Conservation (phyloP, 92 coral and sea anemone species). For the Epizoanthus fatuus region DNA sequence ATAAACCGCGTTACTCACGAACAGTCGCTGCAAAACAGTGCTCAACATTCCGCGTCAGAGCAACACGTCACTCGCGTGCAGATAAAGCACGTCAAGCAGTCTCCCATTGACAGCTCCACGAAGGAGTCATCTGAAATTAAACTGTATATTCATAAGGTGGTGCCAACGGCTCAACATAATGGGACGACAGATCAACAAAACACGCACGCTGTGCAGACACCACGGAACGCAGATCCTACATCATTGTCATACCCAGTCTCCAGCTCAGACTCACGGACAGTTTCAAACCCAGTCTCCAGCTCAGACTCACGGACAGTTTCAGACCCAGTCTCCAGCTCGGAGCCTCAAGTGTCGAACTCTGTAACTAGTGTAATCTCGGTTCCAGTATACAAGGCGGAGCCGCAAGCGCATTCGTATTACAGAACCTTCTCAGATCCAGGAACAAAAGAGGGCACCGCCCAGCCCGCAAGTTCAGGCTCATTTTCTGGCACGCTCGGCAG, state of each 20-base stretch:
- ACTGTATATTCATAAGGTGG: slow-evolving; percentile 8
- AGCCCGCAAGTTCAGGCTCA: slow-evolving; percentile 24
- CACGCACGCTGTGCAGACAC: not conserved
- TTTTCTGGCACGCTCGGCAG: slow-evolving; percentile 29
- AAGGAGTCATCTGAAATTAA: slow-evolving; percentile 23
- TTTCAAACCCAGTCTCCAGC: too few relatives aligned
- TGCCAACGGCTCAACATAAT: not conserved
- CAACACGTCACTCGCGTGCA: slow-evolving; percentile 39
- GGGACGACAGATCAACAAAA: slow-evolving; percentile 1
- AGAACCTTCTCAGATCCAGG: slow-evolving; percentile 43
- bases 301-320: not conserved
- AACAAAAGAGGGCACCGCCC: not conserved
- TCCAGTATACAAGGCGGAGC: slow-evolving; percentile 21
- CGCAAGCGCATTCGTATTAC: slow-evolving; percentile 20
- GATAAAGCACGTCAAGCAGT: slow-evolving; percentile 31
- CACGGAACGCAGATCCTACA: not conserved
- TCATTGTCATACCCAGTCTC: not conserved
- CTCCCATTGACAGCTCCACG: slow-evolving; percentile 16
- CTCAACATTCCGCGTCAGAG: slow-evolving; percentile 5
- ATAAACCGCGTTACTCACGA: slow-evolving; percentile 6
- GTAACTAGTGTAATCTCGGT: slow-evolving; percentile 23
- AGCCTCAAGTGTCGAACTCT: slow-evolving; percentile 5
- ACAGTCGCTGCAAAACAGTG: not conserved
- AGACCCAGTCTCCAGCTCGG: slow-evolving; percentile 1
- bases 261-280: not conserved